These are phyloP conservation scores for Paramacrobiotus metropolitanus DNA, from an alignment of 1,140 invertebrate genomes.

Conservation along the genomic window DNA sequence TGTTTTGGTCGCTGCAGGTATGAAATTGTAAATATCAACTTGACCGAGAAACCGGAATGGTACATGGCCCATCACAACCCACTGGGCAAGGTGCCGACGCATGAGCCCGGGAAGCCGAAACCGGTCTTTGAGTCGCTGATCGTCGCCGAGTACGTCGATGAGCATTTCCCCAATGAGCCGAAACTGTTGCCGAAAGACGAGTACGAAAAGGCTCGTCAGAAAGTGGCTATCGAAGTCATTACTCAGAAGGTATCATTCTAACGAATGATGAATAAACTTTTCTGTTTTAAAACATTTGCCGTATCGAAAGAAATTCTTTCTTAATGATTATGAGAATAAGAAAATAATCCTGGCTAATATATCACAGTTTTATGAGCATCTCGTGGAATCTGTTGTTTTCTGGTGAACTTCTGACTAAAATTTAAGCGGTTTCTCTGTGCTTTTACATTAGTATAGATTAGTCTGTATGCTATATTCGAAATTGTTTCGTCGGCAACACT, in stretches of 20 bases:
- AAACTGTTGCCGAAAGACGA: conserved; percentile 19
- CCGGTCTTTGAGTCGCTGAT: conserved; percentile 18
- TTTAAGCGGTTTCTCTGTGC: no score
- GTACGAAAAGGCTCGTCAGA: conserved; percentile 17
- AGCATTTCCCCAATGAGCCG: conserved; percentile 19
- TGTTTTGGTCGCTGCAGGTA: conserved; percentile 14
- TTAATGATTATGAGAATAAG: no score
- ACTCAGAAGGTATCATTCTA: conserved; percentile 3
- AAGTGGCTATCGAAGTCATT: conserved; percentile 17
- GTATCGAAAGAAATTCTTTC: no score
- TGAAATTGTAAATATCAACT: conserved; percentile 16
- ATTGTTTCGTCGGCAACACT: no score
- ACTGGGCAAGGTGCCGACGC: conserved; percentile 14
- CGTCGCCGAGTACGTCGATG: conserved; percentile 23
- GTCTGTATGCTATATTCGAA: no score
- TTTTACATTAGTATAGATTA: no score
- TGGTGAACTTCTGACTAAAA: no score
- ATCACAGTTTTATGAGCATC: no score
- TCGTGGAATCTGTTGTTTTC: no score
- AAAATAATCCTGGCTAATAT: no score
- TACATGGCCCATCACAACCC: conserved; percentile 14
- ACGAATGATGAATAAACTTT: no score
- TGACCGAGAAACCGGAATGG: conserved; percentile 15
- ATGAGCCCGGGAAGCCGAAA: conserved; percentile 11
- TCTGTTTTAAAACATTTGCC: no score